These are phyloP conservation scores for Drosophila colorata DNA, from an alignment of 2,888 invertebrate species.

Conservation along the genomic window DNA sequence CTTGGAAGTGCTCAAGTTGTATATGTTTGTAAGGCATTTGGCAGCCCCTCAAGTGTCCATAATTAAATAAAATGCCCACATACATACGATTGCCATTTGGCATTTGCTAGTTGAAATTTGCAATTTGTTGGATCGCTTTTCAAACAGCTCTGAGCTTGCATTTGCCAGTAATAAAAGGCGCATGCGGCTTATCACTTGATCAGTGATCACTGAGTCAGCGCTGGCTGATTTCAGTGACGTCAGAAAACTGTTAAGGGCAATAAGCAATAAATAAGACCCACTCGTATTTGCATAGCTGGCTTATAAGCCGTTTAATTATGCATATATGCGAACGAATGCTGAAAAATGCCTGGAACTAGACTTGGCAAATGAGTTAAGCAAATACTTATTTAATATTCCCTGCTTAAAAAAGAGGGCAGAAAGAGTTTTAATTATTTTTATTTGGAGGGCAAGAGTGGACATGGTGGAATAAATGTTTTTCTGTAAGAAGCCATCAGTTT, in stretches of 20 bases:
- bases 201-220: constrained; percentile 9
- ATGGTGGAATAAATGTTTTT: too few species aligned
- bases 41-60: constrained; percentile 18
- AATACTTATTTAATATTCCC: background rate
- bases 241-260: constrained; percentile 1
- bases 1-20: constrained; percentile 5
- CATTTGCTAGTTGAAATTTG: constrained; percentile 22
- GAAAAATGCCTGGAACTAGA: too few species aligned
- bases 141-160: too few species aligned
- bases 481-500: too few species aligned
- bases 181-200: background rate
- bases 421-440: too few species aligned
- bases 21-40: constrained; percentile 22
- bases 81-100: constrained; percentile 3
- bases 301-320: background rate
- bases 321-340: too few species aligned
- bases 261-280: background rate
- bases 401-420: too few species aligned
- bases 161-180: background rate
- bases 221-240: constrained; percentile 5
- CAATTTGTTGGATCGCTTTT: constrained; percentile 5
- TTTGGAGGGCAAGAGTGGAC: too few species aligned
- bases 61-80: background rate
- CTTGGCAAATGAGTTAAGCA: too few species aligned
- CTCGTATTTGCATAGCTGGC: background rate